A percentile compares a stretch with the other conserved stretches of the same genome.
Conservation (phyloP, 1,140 invertebrate species). For the Drosophila sulfurigaster region DNA sequence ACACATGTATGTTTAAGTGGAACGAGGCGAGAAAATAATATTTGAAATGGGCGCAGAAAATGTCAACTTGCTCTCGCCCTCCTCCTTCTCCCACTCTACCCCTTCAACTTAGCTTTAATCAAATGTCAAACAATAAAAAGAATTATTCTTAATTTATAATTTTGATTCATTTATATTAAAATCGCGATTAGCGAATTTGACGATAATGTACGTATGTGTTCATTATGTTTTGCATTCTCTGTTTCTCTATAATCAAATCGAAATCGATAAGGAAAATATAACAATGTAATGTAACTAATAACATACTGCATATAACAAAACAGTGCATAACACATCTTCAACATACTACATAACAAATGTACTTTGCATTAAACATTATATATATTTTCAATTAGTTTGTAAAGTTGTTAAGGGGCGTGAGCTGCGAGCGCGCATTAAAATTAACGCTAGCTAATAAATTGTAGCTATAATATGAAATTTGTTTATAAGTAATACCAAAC, state of each 20-base stretch:
- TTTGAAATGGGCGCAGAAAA: constrained; percentile 19
- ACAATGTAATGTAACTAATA: constrained; percentile 64
- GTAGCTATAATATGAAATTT: constrained; percentile 82
- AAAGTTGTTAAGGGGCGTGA: constrained; percentile 57
- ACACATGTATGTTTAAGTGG: constrained; percentile 47
- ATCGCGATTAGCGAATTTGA: constrained; percentile 31
- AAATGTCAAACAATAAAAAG: constrained; percentile 14
- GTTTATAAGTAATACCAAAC: constrained; percentile 82
- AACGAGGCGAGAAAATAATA: constrained; percentile 12
- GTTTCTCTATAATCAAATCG: constrained; percentile 45
- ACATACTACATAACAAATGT: constrained; percentile 35
- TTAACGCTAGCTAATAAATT: constrained; percentile 81
- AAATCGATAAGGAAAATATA: constrained; percentile 12
- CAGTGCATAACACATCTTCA: constrained; percentile 28
- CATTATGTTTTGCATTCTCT: constrained; percentile 61
- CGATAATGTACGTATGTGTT: constrained; percentile 61
- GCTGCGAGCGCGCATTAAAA: constrained; percentile 57
- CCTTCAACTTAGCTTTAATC: constrained; percentile 66
- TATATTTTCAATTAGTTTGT: constrained; percentile 46
- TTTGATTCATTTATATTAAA: constrained; percentile 19
- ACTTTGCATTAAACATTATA: constrained; percentile 57
- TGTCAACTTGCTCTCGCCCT: constrained; percentile 18
- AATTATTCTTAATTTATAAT: constrained; percentile 25
- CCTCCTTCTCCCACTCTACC: constrained; percentile 1
- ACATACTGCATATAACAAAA: constrained; percentile 36